Conservation (phyloP, 64 coral and sea anemone genomes). For the Catalaphyllia jardinei region DNA sequence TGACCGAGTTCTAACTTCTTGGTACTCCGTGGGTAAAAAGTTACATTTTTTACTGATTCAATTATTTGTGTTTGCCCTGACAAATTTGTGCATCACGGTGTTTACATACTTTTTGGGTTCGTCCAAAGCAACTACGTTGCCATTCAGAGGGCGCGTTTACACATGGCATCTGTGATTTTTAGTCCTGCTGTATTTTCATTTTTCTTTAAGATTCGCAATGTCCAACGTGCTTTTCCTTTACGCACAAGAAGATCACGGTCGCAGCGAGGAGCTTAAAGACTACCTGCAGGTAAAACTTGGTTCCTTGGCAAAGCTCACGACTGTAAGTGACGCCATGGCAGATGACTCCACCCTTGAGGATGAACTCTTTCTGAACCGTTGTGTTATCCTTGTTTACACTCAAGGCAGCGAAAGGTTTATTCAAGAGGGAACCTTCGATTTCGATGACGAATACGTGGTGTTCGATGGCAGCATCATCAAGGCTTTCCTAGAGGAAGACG, state of each 20-base stretch:
- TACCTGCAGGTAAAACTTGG: slow-evolving; percentile 49
- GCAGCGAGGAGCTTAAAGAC: slow-evolving; percentile 48
- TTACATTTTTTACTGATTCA: too few relatives aligned
- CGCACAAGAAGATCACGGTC: slow-evolving; percentile 36
- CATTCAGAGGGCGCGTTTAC: too few relatives aligned
- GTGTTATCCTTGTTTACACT: slow-evolving; percentile 52
- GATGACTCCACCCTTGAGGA: slow-evolving; percentile 55
- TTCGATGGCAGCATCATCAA: slow-evolving; percentile 66
- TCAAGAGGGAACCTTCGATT: slow-evolving; percentile 41
- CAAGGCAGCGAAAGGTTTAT: slow-evolving; percentile 39
- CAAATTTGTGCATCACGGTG: too few relatives aligned
- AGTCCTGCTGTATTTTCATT: neutral
- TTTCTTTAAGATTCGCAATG: neutral
- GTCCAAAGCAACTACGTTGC: too few relatives aligned
- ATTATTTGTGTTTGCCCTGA: too few relatives aligned
- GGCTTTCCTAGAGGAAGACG: slow-evolving; percentile 48
- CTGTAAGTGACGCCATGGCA: slow-evolving; percentile 2
- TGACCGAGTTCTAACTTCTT: too few relatives aligned
- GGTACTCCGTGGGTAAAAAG: too few relatives aligned
- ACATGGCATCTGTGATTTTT: neutral
- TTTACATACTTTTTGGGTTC: too few relatives aligned
- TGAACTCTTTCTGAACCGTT: slow-evolving; percentile 49
- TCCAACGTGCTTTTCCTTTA: slow-evolving; percentile 62
- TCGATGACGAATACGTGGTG: slow-evolving; percentile 20
- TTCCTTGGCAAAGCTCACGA: slow-evolving; percentile 36